These are phyloP conservation scores for Polypedilum pembai DNA, from an alignment of 1,140 invertebrate species.

Conservation along the genomic window DNA sequence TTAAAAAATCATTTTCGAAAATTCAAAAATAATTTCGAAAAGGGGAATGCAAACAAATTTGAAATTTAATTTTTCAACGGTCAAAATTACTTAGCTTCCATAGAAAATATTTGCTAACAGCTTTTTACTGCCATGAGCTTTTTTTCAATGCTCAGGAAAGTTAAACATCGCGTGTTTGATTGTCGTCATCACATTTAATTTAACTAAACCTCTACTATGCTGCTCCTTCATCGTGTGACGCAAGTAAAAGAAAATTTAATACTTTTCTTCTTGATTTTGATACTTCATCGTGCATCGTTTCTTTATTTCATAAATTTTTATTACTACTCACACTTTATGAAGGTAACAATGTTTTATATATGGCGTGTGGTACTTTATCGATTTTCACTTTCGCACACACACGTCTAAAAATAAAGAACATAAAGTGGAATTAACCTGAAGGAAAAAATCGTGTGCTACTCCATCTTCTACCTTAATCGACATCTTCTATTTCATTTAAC, in stretches of 20 bases:
- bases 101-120: too few species aligned
- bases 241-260: background rate
- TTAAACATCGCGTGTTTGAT: slow-evolving; percentile 1
- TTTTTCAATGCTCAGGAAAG: background rate
- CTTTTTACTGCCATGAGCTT: too few species aligned
- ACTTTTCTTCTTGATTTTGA: background rate
- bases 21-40: too few species aligned
- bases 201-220: background rate
- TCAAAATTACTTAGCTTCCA: too few species aligned
- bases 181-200: background rate
- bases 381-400: background rate
- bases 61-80: too few species aligned
- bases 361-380: slow-evolving; percentile 2
- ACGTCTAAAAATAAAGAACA: background rate
- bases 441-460: background rate
- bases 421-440: background rate
- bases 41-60: too few species aligned
- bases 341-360: background rate
- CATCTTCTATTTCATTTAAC: slow-evolving; percentile 6
- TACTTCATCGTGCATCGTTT: background rate
- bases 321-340: background rate
- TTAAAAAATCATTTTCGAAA: too few species aligned
- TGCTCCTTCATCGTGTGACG: background rate
- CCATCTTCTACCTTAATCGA: background rate
- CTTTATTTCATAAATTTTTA: slow-evolving; percentile 24